Evolutionary conservation across 2,113 vertebrate species (phyloP).

Genomic region (Poeciliopsis occidentalis): DNA sequence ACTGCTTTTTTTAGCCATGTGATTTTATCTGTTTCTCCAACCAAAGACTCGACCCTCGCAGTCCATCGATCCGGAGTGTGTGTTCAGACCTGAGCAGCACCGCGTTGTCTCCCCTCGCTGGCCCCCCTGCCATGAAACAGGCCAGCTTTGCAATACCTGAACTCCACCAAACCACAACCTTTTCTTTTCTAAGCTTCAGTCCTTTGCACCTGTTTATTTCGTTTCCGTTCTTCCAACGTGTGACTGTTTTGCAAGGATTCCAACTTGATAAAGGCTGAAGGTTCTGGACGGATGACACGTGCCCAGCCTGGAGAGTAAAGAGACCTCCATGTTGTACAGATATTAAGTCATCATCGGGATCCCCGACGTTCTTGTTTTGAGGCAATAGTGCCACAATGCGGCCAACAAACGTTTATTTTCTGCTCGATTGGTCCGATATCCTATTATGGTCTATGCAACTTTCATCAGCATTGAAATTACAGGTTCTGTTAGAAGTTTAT

Average conservation of each 20-base stretch:
- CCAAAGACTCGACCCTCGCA: background rate
- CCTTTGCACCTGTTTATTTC: conserved; percentile 54
- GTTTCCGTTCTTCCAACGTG: conserved; percentile 52
- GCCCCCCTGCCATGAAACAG: conserved; percentile 68
- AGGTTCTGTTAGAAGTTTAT: too few relatives aligned
- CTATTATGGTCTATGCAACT: too few relatives aligned
- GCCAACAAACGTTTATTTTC: too few relatives aligned
- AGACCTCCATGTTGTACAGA: conserved; percentile 28
- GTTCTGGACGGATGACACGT: conserved; percentile 32
- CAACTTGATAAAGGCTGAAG: conserved; percentile 52
- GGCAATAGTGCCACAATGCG: too few relatives aligned
- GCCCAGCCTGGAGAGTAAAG: conserved; percentile 49
- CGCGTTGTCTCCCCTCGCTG: conserved; percentile 72
- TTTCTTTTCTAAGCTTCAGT: conserved; percentile 62
- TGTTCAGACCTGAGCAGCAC: conserved; percentile 71
- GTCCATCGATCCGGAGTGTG: conserved; percentile 64
- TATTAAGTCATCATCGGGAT: too few relatives aligned
- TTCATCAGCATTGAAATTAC: too few relatives aligned
- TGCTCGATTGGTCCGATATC: too few relatives aligned
- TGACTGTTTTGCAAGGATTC: conserved; percentile 66
- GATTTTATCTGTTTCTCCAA: conserved; percentile 29
- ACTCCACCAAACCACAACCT: conserved; percentile 68
- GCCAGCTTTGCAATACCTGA: conserved; percentile 69
- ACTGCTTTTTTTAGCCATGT: conserved; percentile 34
- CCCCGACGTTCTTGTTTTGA: too few relatives aligned